Evolutionary conservation across 2,888 invertebrate genomes (phyloP).

Genomic region (Tigriopus californicus): DNA sequence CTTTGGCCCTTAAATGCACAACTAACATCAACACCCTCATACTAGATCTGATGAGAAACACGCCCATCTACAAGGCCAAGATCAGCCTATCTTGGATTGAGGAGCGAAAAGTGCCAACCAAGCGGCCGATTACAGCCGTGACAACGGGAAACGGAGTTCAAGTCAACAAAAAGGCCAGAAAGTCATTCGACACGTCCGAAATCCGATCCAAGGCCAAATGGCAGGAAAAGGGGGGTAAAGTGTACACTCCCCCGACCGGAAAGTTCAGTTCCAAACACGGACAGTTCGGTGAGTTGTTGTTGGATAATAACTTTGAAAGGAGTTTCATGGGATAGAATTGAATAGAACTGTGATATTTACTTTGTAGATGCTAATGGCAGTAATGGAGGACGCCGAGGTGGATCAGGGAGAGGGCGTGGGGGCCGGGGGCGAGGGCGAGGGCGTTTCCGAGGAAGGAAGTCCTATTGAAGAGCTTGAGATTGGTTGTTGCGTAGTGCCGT

Average conservation of each 20-base stretch:
- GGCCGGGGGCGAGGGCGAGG: too few relatives aligned
- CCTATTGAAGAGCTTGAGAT: too few relatives aligned
- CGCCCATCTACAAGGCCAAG: conserved; percentile 60
- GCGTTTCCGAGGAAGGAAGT: too few relatives aligned
- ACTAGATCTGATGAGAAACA: conserved; percentile 79
- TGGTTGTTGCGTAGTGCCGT: too few relatives aligned
- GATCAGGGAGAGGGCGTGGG: too few relatives aligned
- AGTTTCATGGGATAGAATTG: too few relatives aligned
- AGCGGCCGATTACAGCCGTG: too few relatives aligned
- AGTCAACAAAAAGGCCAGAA: not conserved
- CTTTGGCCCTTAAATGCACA: conserved; percentile 62
- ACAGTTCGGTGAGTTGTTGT: not conserved
- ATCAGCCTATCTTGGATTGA: conserved; percentile 13
- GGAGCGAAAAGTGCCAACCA: too few relatives aligned
- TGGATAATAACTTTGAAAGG: too few relatives aligned
- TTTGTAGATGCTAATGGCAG: too few relatives aligned
- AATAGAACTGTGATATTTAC: too few relatives aligned
- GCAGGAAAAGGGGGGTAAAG: not conserved
- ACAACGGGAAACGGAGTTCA: not conserved
- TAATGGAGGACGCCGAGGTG: too few relatives aligned
- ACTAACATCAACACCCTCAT: conserved; percentile 80
- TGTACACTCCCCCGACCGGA: conserved; percentile 6
- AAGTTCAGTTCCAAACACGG: not conserved
- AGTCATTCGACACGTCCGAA: not conserved
- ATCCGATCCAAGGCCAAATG: not conserved